These are phyloP conservation scores for Eriosoma lanigerum DNA, from an alignment of 1,140 invertebrate genomes.

Conservation along the genomic window DNA sequence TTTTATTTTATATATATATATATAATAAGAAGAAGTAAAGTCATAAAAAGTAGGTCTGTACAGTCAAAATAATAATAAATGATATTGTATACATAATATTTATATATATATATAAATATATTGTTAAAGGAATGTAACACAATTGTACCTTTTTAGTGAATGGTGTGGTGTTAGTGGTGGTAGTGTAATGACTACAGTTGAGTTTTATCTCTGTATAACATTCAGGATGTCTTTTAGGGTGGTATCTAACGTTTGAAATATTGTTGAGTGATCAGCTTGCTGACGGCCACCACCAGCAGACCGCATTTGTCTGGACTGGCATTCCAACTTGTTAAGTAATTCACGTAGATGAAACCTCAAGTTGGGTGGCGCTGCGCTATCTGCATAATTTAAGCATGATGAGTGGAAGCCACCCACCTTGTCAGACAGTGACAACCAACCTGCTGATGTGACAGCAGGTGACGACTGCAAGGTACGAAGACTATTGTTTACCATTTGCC, in stretches of 20 bases:
- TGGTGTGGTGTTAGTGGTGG: not conserved
- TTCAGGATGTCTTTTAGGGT: conserved; percentile 80
- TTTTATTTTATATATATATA: no score
- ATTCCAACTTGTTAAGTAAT: conserved; percentile 76
- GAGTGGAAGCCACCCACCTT: conserved; percentile 77
- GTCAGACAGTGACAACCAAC: conserved; percentile 81
- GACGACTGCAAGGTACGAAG: conserved; percentile 66
- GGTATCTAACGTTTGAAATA: conserved; percentile 74
- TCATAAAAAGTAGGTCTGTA: conserved; percentile 23
- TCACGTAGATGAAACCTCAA: conserved; percentile 87
- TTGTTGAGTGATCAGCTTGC: conserved; percentile 67
- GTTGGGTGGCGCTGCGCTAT: conserved; percentile 77
- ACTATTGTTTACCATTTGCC: conserved; percentile 68
- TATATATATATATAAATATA: not conserved
- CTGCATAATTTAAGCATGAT: conserved; percentile 72
- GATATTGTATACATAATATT: not conserved
- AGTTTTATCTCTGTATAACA: conserved; percentile 72
- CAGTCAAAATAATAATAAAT: conserved; percentile 47
- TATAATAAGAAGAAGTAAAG: no score
- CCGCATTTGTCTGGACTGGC: conserved; percentile 73
- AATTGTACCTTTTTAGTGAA: not conserved
- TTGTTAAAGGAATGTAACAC: conserved; percentile 38
- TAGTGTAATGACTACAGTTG: not conserved
- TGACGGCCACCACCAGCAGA: conserved; percentile 72
- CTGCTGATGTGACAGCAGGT: conserved; percentile 65